Evolutionary conservation across 1,140 invertebrate genomes (phyloP), one percentile per base, ranked within the genome.

Genomic region (Apocrypta bakeri): DNA sequence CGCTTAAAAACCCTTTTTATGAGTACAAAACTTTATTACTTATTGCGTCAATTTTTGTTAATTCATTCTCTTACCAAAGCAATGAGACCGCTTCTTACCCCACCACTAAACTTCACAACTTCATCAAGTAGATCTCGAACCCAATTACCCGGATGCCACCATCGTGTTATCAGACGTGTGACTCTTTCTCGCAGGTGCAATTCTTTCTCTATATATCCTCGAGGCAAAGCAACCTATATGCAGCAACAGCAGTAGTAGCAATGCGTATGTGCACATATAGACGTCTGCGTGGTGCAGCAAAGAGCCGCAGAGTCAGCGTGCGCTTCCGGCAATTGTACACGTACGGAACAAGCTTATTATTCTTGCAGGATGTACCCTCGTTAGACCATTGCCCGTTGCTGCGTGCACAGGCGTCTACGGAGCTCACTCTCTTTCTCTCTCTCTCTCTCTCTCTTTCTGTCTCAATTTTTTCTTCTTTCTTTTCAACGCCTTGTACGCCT

Each of bases 341-440:
- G 42, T 78, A 78, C 75, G 76, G 77, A 83, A 79, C 71, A 83
- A 75, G 77, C 82, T 83, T 83, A 83, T 83, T 83, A 83, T 79
- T 79, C 77, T 61, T 31, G 71, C 77, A 83, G 82, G 82, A 83
- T 83, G 77, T 83, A 79, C 48, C 69, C 77, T 83, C 40, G 76
- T 83, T 83, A 79, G 71, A 74, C n/a, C 73, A 78, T 82, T 82
- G 75, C 68, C 33, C 68, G 76, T 24, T 66, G 24, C 25, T 42
- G 74, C 68, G 73, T 82, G 40, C 21, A 31, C 27, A 80, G 42
- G 29, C 73, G 21, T 42, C 21, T 64, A 1, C 63, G 25, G 33
- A 37, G 37, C 21, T 56, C 48, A 56, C 48, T 56, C 48, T 37
- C 29, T 69, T 17, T 11, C 25, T 71, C 24, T 56, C 24, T n/a